Evolutionary conservation across 2,113 vertebrate species (phyloP).

Genomic region (Cryptotis parvus): DNA sequence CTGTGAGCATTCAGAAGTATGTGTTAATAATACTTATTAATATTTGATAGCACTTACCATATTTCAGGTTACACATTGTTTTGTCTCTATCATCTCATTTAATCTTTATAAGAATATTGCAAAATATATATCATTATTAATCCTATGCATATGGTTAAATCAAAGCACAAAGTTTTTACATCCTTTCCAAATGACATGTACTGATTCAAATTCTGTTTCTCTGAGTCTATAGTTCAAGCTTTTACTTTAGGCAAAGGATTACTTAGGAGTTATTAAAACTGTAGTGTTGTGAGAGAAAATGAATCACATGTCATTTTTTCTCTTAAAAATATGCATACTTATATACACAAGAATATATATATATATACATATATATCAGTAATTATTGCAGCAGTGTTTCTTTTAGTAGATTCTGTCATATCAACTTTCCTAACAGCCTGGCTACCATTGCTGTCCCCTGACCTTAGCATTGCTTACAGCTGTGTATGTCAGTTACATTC

Average conservation of each 20-base stretch:
- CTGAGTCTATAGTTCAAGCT: background rate
- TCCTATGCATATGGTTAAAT: background rate
- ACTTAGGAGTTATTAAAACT: background rate
- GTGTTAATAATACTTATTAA: background rate
- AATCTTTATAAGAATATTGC: background rate
- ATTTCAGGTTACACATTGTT: background rate
- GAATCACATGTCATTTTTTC: conserved; percentile 11
- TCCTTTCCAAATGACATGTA: conserved; percentile 11
- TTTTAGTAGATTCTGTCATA: background rate
- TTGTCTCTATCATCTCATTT: conserved; percentile 38
- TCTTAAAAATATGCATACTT: background rate
- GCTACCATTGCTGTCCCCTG: background rate
- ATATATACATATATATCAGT: background rate
- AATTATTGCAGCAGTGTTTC: background rate
- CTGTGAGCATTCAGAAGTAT: background rate
- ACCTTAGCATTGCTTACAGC: conserved; percentile 5
- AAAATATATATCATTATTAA: background rate
- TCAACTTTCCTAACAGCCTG: conserved; percentile 23
- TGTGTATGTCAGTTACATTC: conserved; percentile 53
- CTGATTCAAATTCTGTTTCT: background rate
- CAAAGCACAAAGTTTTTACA: background rate
- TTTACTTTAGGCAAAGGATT: background rate
- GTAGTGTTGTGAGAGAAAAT: background rate
- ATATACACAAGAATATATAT: too few species aligned
- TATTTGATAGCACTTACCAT: background rate